A percentile compares a stretch with the other conserved stretches of the same genome.
Conservation (phyloP, 2,888 invertebrate species). For the Nysson spinosus region DNA sequence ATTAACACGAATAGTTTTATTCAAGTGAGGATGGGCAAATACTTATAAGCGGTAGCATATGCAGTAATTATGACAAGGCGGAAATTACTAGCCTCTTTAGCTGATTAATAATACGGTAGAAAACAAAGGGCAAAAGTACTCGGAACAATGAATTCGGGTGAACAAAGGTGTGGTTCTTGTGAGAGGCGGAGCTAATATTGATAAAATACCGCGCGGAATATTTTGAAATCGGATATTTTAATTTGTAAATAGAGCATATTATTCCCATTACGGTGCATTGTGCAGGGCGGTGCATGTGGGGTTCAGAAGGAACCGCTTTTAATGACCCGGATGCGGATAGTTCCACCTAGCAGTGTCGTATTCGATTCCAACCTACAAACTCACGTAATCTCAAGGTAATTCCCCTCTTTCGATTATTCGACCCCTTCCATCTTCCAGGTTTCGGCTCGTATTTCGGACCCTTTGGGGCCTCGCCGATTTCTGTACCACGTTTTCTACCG, state of each 20-base stretch:
- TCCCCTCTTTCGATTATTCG: conserved; percentile 55
- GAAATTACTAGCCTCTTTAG: too few relatives aligned
- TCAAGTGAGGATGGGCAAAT: too few relatives aligned
- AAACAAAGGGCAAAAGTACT: not conserved
- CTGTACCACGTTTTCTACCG: not conserved
- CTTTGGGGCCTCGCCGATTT: conserved; percentile 30
- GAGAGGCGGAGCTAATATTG: conserved; percentile 66
- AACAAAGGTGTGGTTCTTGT: not conserved
- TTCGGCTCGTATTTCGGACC: conserved; percentile 58
- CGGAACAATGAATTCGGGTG: not conserved
- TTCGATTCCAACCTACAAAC: conserved; percentile 63
- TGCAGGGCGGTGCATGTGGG: conserved; percentile 33
- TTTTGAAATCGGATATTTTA: conserved; percentile 73
- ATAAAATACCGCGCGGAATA: conserved; percentile 68
- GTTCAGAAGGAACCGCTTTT: conserved; percentile 69
- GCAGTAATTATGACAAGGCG: not conserved
- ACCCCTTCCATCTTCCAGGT: conserved; percentile 38
- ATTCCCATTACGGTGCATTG: conserved; percentile 62
- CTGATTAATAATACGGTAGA: too few relatives aligned
- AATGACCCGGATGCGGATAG: conserved; percentile 71
- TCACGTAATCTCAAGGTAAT: conserved; percentile 62
- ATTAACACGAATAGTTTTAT: too few relatives aligned
- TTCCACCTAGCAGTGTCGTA: conserved; percentile 67
- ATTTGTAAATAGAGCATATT: conserved; percentile 73
- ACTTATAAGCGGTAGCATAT: too few relatives aligned